Evolutionary conservation across 1,140 invertebrate genomes (phyloP), one percentile per base, ranked within the genome.

Genomic region (Ectropis grisescens): DNA sequence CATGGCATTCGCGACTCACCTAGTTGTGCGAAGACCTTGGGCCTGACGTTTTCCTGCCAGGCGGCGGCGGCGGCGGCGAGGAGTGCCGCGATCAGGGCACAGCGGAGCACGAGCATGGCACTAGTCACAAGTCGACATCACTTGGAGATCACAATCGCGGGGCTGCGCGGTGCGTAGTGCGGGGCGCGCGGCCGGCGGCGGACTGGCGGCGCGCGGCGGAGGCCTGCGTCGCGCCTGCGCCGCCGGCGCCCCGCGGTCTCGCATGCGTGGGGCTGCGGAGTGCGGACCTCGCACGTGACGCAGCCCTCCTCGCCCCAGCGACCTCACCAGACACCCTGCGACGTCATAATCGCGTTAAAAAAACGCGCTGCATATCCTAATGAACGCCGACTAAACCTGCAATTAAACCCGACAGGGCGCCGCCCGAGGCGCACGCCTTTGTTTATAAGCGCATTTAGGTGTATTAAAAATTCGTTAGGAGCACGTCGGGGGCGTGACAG

Each of bases 21-120:
- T 87, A 92, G 85, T 86, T 92, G 89, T 70, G 92, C 91, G 85
- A 90, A 92, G 87, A 93, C 91, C 87, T 93, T 93, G 56, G 91
- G 91, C 82, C 91, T 86, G 76, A 92, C 88, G 82, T 93, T 93
- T 79, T 93, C 91, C 87, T 93, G 91, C 91, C 91, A 93, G 52
- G 89, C 88, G 38, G 79, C 75, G 46, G 59, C 53, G 64, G 70
- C 67, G 41, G 57, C 52, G 59, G 68, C 75, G 57, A 69, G 48
- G 48, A 65, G 49, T 48, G 60, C 71, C 76, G 68, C 68, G 33
- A 75, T 37, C 39, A 72, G 57, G 59, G 60, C 68, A 74, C 69
- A 72, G 49, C 74, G 69, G 37, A 70, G 58, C 66, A 76, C 66
- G 72, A 79, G 36, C 75, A 80, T 80, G 54, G 70, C 75, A 80